These are phyloP conservation scores for Ranitomeya imitator DNA, from an alignment of 2,113 vertebrate species.

Conservation along the genomic window DNA sequence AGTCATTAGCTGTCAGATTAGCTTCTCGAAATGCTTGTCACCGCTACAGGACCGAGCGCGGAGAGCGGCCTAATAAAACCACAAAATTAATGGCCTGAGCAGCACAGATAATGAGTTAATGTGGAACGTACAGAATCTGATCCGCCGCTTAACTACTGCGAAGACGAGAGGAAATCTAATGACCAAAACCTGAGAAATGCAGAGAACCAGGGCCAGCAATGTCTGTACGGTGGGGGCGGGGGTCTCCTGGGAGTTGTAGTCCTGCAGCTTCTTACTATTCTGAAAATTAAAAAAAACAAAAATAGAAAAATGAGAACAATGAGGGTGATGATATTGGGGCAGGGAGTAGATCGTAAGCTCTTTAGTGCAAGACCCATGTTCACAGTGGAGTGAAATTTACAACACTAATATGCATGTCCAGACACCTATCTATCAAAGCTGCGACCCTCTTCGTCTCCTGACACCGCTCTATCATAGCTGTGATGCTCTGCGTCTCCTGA, in stretches of 20 bases:
- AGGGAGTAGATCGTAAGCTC: no score
- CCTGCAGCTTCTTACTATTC: not conserved
- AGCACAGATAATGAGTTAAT: constrained; percentile 96
- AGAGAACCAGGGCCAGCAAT: not conserved
- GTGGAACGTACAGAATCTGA: constrained; percentile 86
- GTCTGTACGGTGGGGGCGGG: not conserved
- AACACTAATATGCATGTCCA: no score
- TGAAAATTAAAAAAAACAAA: no score
- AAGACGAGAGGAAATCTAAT: constrained; percentile 67
- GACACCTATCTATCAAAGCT: no score
- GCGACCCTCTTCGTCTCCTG: no score
- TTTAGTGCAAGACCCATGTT: no score
- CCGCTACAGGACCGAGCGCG: constrained; percentile 76
- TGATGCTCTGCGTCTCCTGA: no score
- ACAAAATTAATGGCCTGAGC: constrained; percentile 94
- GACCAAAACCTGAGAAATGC: no score
- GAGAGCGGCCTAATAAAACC: constrained; percentile 91
- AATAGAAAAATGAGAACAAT: no score
- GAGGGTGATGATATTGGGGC: no score
- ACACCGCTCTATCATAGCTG: no score
- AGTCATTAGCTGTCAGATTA: constrained; percentile 98
- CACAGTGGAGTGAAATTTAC: no score
- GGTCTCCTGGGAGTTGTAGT: not conserved
- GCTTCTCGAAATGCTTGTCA: constrained; percentile 88
- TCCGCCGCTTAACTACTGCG: constrained; percentile 81